These are phyloP conservation scores for Coracopsis vasa DNA, from an alignment of 2,113 vertebrate genomes.

Conservation along the genomic window DNA sequence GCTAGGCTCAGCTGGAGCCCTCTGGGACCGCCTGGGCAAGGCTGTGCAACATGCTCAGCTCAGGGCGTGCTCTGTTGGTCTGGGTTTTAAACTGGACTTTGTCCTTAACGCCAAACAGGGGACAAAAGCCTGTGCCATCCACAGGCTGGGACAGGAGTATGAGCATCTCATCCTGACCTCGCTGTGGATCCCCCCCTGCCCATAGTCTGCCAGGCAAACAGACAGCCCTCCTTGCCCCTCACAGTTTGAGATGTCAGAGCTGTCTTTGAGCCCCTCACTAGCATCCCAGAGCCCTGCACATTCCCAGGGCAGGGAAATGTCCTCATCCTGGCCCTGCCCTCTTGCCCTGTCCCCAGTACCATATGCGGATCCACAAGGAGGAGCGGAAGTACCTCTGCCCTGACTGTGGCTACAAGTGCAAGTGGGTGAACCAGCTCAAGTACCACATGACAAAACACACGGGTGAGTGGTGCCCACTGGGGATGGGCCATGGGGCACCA, in stretches of 20 bases:
- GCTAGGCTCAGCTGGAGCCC: background rate
- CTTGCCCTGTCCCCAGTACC: slow-evolving; percentile 78
- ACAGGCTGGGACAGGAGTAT: background rate
- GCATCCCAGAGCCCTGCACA: background rate
- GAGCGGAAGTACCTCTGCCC: slow-evolving; percentile 96
- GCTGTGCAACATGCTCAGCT: background rate
- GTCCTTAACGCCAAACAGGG: background rate
- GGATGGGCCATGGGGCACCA: rapidly evolving
- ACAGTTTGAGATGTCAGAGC: background rate
- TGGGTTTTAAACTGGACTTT: background rate
- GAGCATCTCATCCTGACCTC: background rate
- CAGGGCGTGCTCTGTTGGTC: background rate
- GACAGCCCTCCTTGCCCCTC: background rate
- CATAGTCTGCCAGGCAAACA: background rate
- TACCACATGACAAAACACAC: slow-evolving; percentile 99
- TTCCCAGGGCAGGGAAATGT: background rate
- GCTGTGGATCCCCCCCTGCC: background rate
- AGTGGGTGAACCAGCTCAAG: slow-evolving; percentile 98
- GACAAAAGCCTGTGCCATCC: background rate
- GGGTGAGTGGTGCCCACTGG: slow-evolving; percentile 68
- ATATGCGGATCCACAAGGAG: slow-evolving; percentile 95
- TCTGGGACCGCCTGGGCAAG: background rate
- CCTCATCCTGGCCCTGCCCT: background rate
- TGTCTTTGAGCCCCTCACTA: background rate
- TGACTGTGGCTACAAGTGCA: slow-evolving; percentile 97